A percentile compares a stretch with the other conserved stretches of the same genome.
Conservation (phyloP, 2,888 invertebrate species). For the Drosophila yooni region DNA sequence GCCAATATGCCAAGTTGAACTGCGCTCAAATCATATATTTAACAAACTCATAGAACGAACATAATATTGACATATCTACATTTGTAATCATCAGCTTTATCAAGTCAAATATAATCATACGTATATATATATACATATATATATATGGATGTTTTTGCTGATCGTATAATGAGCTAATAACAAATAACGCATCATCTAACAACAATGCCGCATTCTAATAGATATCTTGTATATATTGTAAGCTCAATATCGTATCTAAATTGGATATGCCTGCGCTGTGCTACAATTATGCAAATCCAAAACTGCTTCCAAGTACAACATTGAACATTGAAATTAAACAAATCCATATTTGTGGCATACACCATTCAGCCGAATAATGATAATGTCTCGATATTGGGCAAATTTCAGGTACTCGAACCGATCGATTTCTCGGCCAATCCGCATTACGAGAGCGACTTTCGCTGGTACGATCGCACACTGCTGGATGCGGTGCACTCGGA, state of each 20-base stretch:
- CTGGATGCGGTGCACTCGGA: slow-evolving; percentile 92
- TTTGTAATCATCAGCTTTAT: slow-evolving; percentile 1
- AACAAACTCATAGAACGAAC: neutral
- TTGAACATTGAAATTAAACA: neutral
- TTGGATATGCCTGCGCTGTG: slow-evolving; percentile 29
- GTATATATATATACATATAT: neutral
- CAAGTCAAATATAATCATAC: neutral
- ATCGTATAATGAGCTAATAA: neutral
- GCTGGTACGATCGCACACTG: slow-evolving; percentile 95
- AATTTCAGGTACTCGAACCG: slow-evolving; percentile 89
- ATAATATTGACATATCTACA: neutral
- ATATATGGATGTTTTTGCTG: neutral
- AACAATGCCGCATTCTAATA: neutral
- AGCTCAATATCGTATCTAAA: slow-evolving; percentile 11
- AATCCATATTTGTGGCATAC: neutral
- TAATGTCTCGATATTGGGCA: neutral
- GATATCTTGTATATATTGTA: slow-evolving; percentile 13
- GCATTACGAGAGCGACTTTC: slow-evolving; percentile 95
- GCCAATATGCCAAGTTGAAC: neutral
- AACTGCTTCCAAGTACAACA: slow-evolving; percentile 7
- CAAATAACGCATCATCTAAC: neutral
- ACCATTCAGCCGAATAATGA: neutral
- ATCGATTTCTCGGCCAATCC: slow-evolving; percentile 98
- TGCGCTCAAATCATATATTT: neutral
- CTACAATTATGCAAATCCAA: slow-evolving; percentile 27